A percentile compares a stretch with the other conserved stretches of the same genome.
Evolutionary conservation across 2,797 vertebrate genomes (phyloP).

Genomic region (Sternotherus odoratus): DNA sequence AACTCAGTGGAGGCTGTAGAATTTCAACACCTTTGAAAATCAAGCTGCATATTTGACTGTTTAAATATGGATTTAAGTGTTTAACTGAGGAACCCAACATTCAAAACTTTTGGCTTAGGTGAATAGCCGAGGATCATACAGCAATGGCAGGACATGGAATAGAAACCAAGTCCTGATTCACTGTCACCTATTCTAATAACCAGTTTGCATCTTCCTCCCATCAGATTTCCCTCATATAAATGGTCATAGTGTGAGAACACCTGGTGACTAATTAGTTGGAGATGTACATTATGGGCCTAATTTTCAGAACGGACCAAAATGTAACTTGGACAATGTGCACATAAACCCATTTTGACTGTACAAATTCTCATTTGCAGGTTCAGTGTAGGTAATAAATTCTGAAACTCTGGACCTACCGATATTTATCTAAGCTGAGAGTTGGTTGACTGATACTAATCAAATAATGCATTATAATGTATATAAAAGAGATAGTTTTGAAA

Average conservation of each 20-base stretch:
- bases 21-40: accelerated
- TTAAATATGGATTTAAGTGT: background rate
- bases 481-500: accelerated
- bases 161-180: background rate
- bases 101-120: accelerated
- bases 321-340: accelerated
- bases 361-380: background rate
- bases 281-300: background rate
- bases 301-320: accelerated
- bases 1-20: accelerated
- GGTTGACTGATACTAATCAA: background rate
- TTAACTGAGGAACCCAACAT: background rate
- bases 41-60: accelerated
- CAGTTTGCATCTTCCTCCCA: background rate
- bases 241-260: background rate
- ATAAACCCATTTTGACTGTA: accelerated
- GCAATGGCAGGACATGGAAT: background rate
- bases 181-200: background rate
- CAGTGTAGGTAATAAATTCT: background rate
- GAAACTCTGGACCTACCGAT: background rate
- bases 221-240: background rate
- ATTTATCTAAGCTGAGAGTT: background rate
- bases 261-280: background rate
- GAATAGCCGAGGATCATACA: background rate
- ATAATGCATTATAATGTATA: background rate